phyloP scores from a whole-genome alignment of 2,888 invertebrate species.

The Drosophila picticornis region DNA sequence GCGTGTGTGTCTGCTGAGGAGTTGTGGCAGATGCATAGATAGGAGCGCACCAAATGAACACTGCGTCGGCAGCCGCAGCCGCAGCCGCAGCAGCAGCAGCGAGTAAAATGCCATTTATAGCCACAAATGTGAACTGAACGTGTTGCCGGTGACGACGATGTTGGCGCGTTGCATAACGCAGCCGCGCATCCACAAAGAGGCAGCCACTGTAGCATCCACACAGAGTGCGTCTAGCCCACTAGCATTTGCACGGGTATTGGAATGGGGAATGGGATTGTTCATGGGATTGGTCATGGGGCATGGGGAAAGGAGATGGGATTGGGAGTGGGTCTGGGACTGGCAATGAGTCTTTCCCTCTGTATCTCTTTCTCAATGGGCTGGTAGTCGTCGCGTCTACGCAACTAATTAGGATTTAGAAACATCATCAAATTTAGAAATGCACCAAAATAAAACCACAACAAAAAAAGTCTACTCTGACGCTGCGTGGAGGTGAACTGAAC shows the following conservation, averaged over 20 bases:
- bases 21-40: slow-evolving; percentile 50
- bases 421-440: slow-evolving; percentile 77
- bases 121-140: slow-evolving; percentile 74
- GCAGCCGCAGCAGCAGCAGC: slow-evolving; percentile 3
- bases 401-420: slow-evolving; percentile 81
- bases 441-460: slow-evolving; percentile 70
- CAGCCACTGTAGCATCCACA: slow-evolving; percentile 26
- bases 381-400: slow-evolving; percentile 53
- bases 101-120: slow-evolving; percentile 78
- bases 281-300: slow-evolving; percentile 4
- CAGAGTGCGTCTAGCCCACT: slow-evolving; percentile 61
- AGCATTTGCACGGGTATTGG: slow-evolving; percentile 55
- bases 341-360: slow-evolving; percentile 14
- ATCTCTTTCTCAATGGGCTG: slow-evolving; percentile 35
- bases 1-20: slow-evolving; percentile 18
- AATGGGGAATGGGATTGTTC: slow-evolving; percentile 5
- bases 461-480: slow-evolving; percentile 2
- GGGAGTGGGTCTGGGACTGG: slow-evolving; percentile 5
- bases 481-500: slow-evolving; percentile 48
- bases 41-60: slow-evolving; percentile 45
- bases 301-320: not conserved
- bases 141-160: slow-evolving; percentile 41
- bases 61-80: slow-evolving; percentile 44
- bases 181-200: slow-evolving; percentile 35
- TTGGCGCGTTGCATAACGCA: slow-evolving; percentile 67